Evolutionary conservation across 2,113 vertebrate genomes (phyloP).

Genomic region (Oncorhynchus gorbuscha): DNA sequence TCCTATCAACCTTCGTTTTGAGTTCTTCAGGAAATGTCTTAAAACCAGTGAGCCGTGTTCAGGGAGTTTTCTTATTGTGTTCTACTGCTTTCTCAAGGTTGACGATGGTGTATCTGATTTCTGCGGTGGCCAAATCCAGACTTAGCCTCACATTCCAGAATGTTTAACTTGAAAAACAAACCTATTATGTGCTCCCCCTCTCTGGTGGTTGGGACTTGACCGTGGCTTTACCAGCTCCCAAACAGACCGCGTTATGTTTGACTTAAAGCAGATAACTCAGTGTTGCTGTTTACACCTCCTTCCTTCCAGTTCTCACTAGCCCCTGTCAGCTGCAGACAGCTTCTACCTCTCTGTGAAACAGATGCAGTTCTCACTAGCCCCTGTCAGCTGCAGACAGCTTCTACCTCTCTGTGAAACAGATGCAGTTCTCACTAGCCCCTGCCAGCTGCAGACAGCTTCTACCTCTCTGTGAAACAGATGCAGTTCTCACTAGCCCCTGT

Average conservation of each 20-base stretch:
- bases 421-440: no score
- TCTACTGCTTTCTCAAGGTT: neutral
- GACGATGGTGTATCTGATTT: constrained; percentile 16
- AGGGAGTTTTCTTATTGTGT: neutral
- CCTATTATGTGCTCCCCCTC: constrained; percentile 32
- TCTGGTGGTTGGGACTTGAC: constrained; percentile 3
- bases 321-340: neutral
- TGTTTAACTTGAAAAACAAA: constrained; percentile 62
- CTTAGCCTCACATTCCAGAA: constrained; percentile 56
- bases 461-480: no score
- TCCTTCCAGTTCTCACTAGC: neutral
- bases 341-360: neutral
- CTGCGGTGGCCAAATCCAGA: constrained; percentile 29
- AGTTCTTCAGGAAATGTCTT: no score
- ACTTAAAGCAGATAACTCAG: neutral
- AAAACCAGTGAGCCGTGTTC: no score
- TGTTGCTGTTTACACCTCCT: constrained; percentile 13
- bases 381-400: no score
- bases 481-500: neutral
- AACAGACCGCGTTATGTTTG: neutral
- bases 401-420: no score
- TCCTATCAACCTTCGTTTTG: no score
- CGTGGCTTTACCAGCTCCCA: neutral
- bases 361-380: neutral
- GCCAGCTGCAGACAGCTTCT: no score